phyloP scores from a whole-genome alignment of 1,140 invertebrate genomes.

The Centruroides sculpturatus region DNA sequence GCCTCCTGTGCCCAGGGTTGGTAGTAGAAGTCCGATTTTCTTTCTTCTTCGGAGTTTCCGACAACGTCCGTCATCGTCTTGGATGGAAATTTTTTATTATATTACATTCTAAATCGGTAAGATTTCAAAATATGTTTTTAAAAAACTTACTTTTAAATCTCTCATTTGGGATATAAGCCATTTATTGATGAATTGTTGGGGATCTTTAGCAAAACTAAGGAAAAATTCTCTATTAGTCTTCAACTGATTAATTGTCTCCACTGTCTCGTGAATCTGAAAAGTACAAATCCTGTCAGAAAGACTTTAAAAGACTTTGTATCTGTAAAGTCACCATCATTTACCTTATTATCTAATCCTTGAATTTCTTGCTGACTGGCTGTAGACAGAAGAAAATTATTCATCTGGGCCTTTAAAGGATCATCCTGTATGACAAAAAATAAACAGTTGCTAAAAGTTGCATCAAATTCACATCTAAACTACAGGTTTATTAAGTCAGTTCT shows the following conservation, averaged over 20 bases:
- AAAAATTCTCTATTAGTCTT: slow-evolving; percentile 98
- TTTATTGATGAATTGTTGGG: slow-evolving; percentile 96
- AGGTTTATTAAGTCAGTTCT: slow-evolving; percentile 12
- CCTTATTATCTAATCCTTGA: slow-evolving; percentile 39
- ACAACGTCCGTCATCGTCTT: slow-evolving; percentile 90
- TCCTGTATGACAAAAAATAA: slow-evolving; percentile 35
- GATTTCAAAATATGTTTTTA: too few species aligned
- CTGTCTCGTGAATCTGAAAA: slow-evolving; percentile 86
- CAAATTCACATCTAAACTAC: too few species aligned
- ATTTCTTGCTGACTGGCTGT: slow-evolving; percentile 98
- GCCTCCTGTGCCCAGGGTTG: slow-evolving; percentile 94
- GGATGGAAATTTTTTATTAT: slow-evolving; percentile 2
- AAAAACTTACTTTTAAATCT: slow-evolving; percentile 66
- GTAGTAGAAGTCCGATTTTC: slow-evolving; percentile 83
- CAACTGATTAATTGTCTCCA: slow-evolving; percentile 96
- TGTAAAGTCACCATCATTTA: slow-evolving; percentile 16
- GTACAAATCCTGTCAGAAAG: not conserved
- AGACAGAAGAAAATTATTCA: slow-evolving; percentile 92
- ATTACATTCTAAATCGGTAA: too few species aligned
- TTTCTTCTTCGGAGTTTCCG: slow-evolving; percentile 91
- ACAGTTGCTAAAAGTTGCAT: too few species aligned
- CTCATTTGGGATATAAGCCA: slow-evolving; percentile 96
- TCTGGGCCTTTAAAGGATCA: slow-evolving; percentile 91
- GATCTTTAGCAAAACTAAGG: slow-evolving; percentile 94
- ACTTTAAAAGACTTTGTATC: not conserved